A percentile compares a stretch with the other conserved stretches of the same genome.
These are phyloP conservation scores for Hirtodrosophila confusa DNA, from an alignment of 2,888 invertebrate species.

Conservation along the genomic window DNA sequence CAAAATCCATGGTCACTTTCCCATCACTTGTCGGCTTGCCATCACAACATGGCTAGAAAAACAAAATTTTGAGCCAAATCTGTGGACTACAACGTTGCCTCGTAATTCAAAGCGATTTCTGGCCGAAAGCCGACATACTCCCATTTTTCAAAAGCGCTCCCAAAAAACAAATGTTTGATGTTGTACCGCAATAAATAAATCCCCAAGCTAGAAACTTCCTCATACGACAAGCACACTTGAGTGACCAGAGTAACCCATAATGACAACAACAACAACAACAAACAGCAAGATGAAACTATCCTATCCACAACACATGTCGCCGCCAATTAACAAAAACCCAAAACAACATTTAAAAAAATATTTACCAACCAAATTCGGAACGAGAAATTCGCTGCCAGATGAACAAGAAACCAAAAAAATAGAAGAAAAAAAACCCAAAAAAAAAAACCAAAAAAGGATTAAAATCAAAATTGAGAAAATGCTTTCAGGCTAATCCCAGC, in stretches of 20 bases:
- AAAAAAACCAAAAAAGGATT: conserved; percentile 61
- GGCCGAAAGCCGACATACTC: conserved; percentile 54
- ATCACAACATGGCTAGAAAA: conserved; percentile 15
- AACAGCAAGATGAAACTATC: conserved; percentile 37
- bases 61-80: conserved; percentile 32
- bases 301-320: conserved; percentile 78
- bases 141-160: conserved; percentile 38
- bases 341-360: conserved; percentile 70
- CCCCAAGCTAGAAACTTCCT: conserved; percentile 74
- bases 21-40: conserved; percentile 71
- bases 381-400: conserved; percentile 44
- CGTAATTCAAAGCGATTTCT: conserved; percentile 43
- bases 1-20: conserved; percentile 44
- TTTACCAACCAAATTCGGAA: conserved; percentile 47
- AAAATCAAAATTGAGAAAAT: conserved; percentile 72
- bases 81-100: conserved; percentile 22
- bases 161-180: conserved; percentile 51
- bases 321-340: conserved; percentile 77
- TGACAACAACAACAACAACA: conserved; percentile 19
- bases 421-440: conserved; percentile 32
- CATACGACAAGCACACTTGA: conserved; percentile 57
- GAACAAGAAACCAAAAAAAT: conserved; percentile 28
- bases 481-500: conserved; percentile 79
- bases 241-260: conserved; percentile 42
- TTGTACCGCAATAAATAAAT: conserved; percentile 68